Evolutionary conservation across 2,113 vertebrate species (phyloP).

Genomic region (Engraulis encrasicolus): DNA sequence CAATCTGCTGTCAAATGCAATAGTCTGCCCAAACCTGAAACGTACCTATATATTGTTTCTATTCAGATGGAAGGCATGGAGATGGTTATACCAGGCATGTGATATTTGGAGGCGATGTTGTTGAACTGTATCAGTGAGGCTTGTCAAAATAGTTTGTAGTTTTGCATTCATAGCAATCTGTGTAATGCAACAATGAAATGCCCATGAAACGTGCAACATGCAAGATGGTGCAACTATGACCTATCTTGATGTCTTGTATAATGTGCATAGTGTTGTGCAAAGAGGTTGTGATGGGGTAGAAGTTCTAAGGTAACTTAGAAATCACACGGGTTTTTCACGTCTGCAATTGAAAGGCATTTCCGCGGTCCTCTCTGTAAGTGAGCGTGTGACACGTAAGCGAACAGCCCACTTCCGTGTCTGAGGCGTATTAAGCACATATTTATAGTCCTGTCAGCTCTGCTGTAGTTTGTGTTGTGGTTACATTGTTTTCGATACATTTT

Average conservation of each 20-base stretch:
- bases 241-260: neutral
- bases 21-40: neutral
- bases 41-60: neutral
- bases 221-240: neutral
- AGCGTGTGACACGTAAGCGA: conserved; percentile 84
- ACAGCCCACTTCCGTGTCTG: conserved; percentile 65
- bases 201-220: neutral
- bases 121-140: neutral
- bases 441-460: neutral
- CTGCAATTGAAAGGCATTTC: conserved; percentile 54
- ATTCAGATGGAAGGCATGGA: neutral
- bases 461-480: neutral
- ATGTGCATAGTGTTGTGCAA: neutral
- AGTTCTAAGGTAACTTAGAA: neutral
- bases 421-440: conserved; percentile 27
- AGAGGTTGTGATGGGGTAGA: neutral
- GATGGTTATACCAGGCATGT: neutral
- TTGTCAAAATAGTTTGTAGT: neutral
- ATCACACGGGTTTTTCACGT: neutral
- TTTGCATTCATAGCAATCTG: too few relatives aligned
- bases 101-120: neutral
- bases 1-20: neutral
- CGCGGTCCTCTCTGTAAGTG: conserved; percentile 58
- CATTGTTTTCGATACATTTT: neutral
- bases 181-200: neutral